A percentile compares a stretch with the other conserved stretches of the same genome.
Conservation (phyloP, 2,113 vertebrate species). For the Nothobranchius kuhntae region DNA sequence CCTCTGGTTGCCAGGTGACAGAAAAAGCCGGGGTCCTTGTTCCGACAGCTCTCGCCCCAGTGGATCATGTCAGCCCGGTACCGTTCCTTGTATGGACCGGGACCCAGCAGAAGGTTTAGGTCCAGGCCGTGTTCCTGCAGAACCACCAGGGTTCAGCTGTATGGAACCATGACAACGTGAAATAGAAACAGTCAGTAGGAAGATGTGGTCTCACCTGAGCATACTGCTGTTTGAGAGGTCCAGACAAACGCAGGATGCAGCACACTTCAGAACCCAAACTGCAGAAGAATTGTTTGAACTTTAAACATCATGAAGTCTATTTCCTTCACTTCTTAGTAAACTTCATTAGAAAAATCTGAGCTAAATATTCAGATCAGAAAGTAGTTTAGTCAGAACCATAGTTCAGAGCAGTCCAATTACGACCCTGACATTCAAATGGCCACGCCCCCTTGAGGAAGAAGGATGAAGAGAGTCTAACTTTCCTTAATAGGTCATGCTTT, state of each 20-base stretch:
- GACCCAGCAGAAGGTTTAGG: conserved; percentile 82
- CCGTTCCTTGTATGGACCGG: conserved; percentile 86
- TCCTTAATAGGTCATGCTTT: too few relatives aligned
- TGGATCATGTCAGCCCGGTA: conserved; percentile 87
- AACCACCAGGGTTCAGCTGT: not conserved
- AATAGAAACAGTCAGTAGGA: too few relatives aligned
- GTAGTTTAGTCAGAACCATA: too few relatives aligned
- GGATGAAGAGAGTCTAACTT: too few relatives aligned
- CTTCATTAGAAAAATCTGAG: too few relatives aligned
- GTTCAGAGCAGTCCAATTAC: too few relatives aligned
- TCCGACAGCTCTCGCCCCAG: conserved; percentile 86
- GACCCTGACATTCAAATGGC: too few relatives aligned
- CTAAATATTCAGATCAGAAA: too few relatives aligned
- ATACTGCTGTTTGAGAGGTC: conserved; percentile 77
- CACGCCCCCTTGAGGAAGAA: too few relatives aligned
- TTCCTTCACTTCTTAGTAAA: too few relatives aligned
- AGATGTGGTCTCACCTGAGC: conserved; percentile 67
- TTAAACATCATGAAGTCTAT: too few relatives aligned
- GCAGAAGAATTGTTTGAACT: not conserved
- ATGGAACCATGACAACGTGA: not conserved
- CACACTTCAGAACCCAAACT: conserved; percentile 71
- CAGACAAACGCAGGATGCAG: conserved; percentile 76
- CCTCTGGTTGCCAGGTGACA: conserved; percentile 78
- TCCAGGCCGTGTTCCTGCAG: conserved; percentile 85
- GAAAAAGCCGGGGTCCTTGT: conserved; percentile 85